phyloP scores from a whole-genome alignment of 1,140 invertebrate species.

The Aleiodes sp. region DNA sequence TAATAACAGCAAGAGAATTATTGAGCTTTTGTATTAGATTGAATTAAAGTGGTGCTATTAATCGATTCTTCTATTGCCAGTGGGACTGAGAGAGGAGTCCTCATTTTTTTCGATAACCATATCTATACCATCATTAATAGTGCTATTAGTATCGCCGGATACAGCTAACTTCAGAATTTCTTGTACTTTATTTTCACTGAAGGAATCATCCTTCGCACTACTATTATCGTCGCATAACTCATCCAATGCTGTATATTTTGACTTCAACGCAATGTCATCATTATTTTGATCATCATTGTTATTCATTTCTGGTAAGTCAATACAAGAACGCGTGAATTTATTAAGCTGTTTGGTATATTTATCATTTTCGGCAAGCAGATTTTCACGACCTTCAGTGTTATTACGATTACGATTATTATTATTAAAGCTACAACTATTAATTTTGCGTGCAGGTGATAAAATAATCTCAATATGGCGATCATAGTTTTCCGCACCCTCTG shows the following conservation, averaged over 20 bases:
- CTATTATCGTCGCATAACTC: background rate
- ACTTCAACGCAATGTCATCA: conserved; percentile 45
- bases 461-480: conserved; percentile 41
- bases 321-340: conserved; percentile 23
- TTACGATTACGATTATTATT: conserved; percentile 23
- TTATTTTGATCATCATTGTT: background rate
- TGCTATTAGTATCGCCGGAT: background rate
- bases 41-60: too few relatives aligned
- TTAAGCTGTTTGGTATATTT: background rate
- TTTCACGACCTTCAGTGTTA: background rate
- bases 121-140: background rate
- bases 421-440: background rate
- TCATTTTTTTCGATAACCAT: background rate
- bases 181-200: background rate
- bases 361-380: background rate
- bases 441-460: conserved; percentile 28
- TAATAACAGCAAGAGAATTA: conserved; percentile 16
- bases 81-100: too few relatives aligned
- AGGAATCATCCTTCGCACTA: conserved; percentile 29
- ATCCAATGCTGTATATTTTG: conserved; percentile 41
- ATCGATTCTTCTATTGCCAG: background rate
- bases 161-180: conserved; percentile 2
- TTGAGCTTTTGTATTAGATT: too few relatives aligned
- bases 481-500: conserved; percentile 63
- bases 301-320: conserved; percentile 15